These are phyloP conservation scores for Cliona cf. orientalis DNA, from an alignment of 37 sponge, comb jelly and placozoan genomes.

Conservation along the genomic window DNA sequence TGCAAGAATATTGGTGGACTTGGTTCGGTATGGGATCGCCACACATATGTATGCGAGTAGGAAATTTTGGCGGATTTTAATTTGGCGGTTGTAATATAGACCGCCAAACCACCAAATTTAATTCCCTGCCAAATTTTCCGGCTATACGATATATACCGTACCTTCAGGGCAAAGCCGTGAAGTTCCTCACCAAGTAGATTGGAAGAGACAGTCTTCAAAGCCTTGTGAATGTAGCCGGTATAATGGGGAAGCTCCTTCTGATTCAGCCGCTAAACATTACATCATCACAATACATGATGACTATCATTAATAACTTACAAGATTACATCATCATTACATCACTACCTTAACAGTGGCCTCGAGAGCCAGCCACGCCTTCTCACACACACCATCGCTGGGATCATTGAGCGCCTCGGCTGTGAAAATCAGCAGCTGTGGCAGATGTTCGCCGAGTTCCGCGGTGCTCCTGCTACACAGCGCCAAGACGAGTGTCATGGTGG, in stretches of 20 bases:
- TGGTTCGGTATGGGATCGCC: not conserved
- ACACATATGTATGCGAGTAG: too few relatives aligned
- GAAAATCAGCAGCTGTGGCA: conserved; percentile 71
- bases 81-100: too few relatives aligned
- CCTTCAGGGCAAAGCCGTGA: conserved; percentile 76
- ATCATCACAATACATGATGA: not conserved
- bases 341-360: conserved; percentile 83
- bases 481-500: conserved; percentile 65
- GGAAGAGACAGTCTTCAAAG: conserved; percentile 28
- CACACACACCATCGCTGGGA: conserved; percentile 68
- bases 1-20: not conserved
- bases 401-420: conserved; percentile 68
- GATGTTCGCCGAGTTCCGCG: conserved; percentile 63
- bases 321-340: not conserved
- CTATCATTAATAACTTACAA: not conserved
- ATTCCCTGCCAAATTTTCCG: too few relatives aligned
- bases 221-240: conserved; percentile 45
- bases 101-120: too few relatives aligned
- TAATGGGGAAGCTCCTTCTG: conserved; percentile 67
- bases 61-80: too few relatives aligned
- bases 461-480: conserved; percentile 48
- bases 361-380: conserved; percentile 84
- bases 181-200: conserved; percentile 51
- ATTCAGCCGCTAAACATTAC: conserved; percentile 39
- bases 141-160: conserved; percentile 23